Evolutionary conservation across 1,140 invertebrate genomes (phyloP), one percentile per base, ranked within the genome.

Genomic region (Notospermus geniculatus): DNA sequence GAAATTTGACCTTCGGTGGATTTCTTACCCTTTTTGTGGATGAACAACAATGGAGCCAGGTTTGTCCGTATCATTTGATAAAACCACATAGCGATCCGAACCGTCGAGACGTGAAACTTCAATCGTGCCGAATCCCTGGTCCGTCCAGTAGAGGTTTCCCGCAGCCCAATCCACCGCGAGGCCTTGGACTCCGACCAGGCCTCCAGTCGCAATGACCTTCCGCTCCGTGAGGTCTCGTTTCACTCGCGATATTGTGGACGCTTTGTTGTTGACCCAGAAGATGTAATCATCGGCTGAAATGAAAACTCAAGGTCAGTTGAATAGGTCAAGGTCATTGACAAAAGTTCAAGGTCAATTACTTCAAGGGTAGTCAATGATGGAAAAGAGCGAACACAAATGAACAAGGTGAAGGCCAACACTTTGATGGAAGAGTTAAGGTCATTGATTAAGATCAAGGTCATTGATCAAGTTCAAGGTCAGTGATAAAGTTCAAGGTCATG

Each of bases 31-130:
- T 72, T 91, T 91, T 77, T 93, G 96, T 5, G 97, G 97, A 84
- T 99, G 92, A 0, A 99, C 86, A 0, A 96, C 95, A 64, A 99
- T 94, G 1, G 95, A 93, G 71, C 94, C 84, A 0, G 96, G 96
- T 67, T 96, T 84, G 74, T 98, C 94, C 0, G 97, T 93, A 72
- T 91, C 85, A 1, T 91, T 89, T 60, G 98, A 96, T 88, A 97
- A 94, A 0, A 98, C 90, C 36, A 97, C 83, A 71, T 96, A 89
- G 0, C 88, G 83, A 11, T 93, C 91, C 73, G 93, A 89, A 4
- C 93, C 82, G 74, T 98, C 94, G 89, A 77, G 64, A 39, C 64
- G 71, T 54, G 71, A 60, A 54, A 80, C 72, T 62, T 78, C 73
- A 43, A 84, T 81, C 0, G 72, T 72, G 59, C 76, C 68, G 25